Conservation (phyloP, 2,113 vertebrate species). For the Noturus placidus region DNA sequence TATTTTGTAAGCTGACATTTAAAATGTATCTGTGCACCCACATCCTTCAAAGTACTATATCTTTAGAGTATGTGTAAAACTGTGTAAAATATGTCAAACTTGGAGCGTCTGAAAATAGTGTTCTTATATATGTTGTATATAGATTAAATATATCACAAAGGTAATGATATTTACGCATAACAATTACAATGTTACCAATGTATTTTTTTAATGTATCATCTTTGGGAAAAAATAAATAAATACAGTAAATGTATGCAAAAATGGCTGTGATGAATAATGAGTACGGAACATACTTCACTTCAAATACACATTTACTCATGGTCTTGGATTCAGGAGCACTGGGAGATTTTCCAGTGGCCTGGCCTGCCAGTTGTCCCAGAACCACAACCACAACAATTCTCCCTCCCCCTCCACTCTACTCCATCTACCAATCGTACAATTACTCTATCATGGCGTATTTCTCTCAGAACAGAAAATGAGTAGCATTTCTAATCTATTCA, state of each 20-base stretch:
- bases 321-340: background rate
- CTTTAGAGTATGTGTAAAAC: constrained; percentile 4
- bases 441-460: background rate
- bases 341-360: background rate
- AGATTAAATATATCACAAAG: constrained; percentile 12
- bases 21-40: constrained; percentile 23
- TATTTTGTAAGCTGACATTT: constrained; percentile 23
- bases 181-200: background rate
- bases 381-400: background rate
- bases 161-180: constrained; percentile 37
- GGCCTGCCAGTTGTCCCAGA: background rate
- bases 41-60: background rate
- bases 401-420: too few relatives aligned
- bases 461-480: background rate
- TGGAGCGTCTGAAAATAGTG: background rate
- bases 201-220: background rate
- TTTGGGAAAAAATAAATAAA: constrained; percentile 6
- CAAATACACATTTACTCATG: background rate
- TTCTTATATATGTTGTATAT: constrained; percentile 39
- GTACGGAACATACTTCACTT: background rate
- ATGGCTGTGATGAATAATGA: background rate
- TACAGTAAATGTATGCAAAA: background rate
- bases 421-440: background rate
- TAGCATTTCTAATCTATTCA: background rate
- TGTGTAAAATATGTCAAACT: constrained; percentile 12